A percentile compares a stretch with the other conserved stretches of the same genome.
Evolutionary conservation across 2,113 vertebrate species (phyloP).

Genomic region (Paramisgurnus dabryanus): DNA sequence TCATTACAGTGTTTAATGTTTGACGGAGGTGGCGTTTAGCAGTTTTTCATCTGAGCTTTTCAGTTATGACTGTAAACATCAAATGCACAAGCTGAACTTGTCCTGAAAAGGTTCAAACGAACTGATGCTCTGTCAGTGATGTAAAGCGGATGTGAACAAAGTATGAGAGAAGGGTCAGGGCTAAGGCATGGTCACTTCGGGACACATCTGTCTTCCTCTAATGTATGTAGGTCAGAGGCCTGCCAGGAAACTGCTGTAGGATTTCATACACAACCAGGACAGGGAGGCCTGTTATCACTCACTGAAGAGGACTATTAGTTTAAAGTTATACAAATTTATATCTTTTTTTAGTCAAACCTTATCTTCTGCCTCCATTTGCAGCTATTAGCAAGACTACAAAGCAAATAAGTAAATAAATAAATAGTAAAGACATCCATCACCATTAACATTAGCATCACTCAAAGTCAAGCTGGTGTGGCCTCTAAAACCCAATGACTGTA

Average conservation of each 20-base stretch:
- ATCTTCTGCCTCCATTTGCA: too few species aligned
- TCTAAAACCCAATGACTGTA: not conserved
- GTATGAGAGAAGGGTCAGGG: conserved; percentile 39
- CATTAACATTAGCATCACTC: not conserved
- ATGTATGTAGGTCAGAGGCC: conserved; percentile 29
- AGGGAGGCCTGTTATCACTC: not conserved
- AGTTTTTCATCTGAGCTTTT: too few species aligned
- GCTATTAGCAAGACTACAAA: too few species aligned
- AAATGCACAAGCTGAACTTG: too few species aligned
- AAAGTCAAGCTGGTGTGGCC: conserved; percentile 5
- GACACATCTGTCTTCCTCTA: conserved; percentile 43
- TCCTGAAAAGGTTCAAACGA: too few species aligned
- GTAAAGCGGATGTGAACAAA: conserved; percentile 28
- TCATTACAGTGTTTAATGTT: too few species aligned
- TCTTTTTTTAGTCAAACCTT: too few species aligned
- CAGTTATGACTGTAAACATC: too few species aligned
- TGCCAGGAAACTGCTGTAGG: conserved; percentile 16
- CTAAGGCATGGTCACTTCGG: not conserved
- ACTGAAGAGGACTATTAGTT: not conserved
- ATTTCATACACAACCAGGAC: not conserved
- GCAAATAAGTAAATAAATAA: too few species aligned
- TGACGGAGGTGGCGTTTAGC: too few species aligned
- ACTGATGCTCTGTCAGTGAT: not conserved
- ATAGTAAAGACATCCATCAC: too few species aligned
- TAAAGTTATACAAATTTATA: too few species aligned